Percentiles rank a stretch among this genome's conserved stretches.
Conservation (phyloP, 2,888 invertebrate species). For the Rhyacophila evoluta region DNA sequence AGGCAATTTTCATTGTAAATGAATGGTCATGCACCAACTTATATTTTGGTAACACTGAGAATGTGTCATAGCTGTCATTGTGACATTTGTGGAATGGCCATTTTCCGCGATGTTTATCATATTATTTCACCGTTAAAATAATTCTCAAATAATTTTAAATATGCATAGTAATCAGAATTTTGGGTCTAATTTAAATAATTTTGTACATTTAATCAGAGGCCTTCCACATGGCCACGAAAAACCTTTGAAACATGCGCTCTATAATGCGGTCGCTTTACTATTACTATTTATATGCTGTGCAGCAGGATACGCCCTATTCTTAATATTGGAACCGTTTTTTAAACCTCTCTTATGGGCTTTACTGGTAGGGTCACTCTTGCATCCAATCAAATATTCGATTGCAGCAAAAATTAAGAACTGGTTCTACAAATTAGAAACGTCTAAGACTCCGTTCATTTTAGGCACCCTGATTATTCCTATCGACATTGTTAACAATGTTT, state of each 20-base stretch:
- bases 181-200: slow-evolving; percentile 70
- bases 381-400: slow-evolving; percentile 90
- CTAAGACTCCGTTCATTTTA: slow-evolving; percentile 74
- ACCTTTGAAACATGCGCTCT: slow-evolving; percentile 91
- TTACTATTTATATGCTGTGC: slow-evolving; percentile 77
- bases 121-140: not conserved
- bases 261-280: slow-evolving; percentile 87
- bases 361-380: slow-evolving; percentile 96
- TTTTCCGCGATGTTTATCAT: not conserved
- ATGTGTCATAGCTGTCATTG: slow-evolving; percentile 5
- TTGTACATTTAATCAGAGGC: slow-evolving; percentile 76
- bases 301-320: slow-evolving; percentile 82
- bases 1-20: too few relatives aligned
- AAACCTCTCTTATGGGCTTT: slow-evolving; percentile 96
- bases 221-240: slow-evolving; percentile 85
- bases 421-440: slow-evolving; percentile 78
- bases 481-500: slow-evolving; percentile 79
- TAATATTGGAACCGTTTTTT: slow-evolving; percentile 91
- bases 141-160: not conserved
- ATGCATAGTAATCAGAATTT: slow-evolving; percentile 53
- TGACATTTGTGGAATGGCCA: not conserved
- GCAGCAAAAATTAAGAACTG: slow-evolving; percentile 82
- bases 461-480: slow-evolving; percentile 77
- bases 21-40: too few relatives aligned
- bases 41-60: not conserved